phyloP scores from a whole-genome alignment of 2,797 vertebrate genomes.

The Yasuhikotakia modesta region DNA sequence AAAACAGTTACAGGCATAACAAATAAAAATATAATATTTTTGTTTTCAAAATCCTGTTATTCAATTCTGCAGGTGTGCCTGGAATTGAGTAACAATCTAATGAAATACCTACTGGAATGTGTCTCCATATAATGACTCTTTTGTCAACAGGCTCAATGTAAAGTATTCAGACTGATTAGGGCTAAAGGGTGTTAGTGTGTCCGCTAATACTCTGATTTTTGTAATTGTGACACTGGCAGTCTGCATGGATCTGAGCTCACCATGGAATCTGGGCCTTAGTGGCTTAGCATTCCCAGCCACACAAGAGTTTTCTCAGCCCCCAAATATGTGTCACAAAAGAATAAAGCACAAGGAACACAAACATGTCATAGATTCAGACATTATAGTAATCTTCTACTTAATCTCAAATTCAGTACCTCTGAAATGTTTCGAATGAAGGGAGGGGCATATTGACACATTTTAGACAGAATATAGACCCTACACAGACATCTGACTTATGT shows the following conservation, averaged over 20 bases:
- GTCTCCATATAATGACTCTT: constrained; percentile 34
- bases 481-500: constrained; percentile 74
- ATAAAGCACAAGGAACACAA: constrained; percentile 59
- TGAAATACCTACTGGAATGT: constrained; percentile 20
- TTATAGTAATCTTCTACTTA: constrained; percentile 64
- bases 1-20: background rate
- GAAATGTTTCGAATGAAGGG: constrained; percentile 68
- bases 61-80: constrained; percentile 5
- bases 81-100: background rate
- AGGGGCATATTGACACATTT: constrained; percentile 64
- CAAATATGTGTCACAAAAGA: constrained; percentile 64
- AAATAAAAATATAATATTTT: too few species aligned
- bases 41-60: background rate
- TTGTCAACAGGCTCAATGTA: constrained; percentile 13
- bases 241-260: constrained; percentile 49
- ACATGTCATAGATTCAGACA: constrained; percentile 64
- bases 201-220: constrained; percentile 51
- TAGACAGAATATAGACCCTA: constrained; percentile 72
- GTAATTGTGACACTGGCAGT: constrained; percentile 52
- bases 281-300: constrained; percentile 63
- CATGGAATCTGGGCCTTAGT: constrained; percentile 59
- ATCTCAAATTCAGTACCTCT: constrained; percentile 62
- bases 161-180: constrained; percentile 22
- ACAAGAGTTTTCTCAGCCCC: constrained; percentile 64
- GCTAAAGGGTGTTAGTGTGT: constrained; percentile 45